A percentile compares a stretch with the other conserved stretches of the same genome.
These are phyloP conservation scores for Apostichopus japonicus DNA, from an alignment of 35 echinoderm and acorn worm genomes.

Conservation along the genomic window DNA sequence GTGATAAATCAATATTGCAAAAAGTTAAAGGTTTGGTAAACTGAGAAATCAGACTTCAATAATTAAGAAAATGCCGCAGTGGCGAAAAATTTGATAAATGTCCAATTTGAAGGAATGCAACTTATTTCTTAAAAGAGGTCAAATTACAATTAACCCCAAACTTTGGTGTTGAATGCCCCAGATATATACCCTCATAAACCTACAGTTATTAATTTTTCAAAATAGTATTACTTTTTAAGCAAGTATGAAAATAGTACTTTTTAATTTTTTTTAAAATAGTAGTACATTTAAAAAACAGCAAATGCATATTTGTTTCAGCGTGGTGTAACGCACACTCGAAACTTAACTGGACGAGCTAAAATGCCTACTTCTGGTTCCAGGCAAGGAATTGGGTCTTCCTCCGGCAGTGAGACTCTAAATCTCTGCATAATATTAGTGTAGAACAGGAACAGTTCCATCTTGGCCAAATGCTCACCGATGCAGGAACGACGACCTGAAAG, in stretches of 20 bases:
- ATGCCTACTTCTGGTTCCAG: neutral
- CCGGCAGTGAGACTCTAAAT: constrained; percentile 38
- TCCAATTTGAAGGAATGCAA: too few relatives aligned
- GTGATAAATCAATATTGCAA: too few relatives aligned
- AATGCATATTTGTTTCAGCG: neutral
- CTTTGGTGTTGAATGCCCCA: too few relatives aligned
- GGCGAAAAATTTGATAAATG: too few relatives aligned
- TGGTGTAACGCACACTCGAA: neutral
- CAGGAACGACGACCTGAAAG: constrained; percentile 51
- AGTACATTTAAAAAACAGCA: neutral
- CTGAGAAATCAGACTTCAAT: too few relatives aligned
- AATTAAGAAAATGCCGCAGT: too few relatives aligned
- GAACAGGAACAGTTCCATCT: constrained; percentile 63
- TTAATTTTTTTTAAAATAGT: neutral
- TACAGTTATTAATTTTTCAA: too few relatives aligned
- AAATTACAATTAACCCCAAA: too few relatives aligned
- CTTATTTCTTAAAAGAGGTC: too few relatives aligned
- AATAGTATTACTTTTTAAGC: too few relatives aligned
- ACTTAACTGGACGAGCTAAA: neutral
- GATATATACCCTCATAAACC: too few relatives aligned
- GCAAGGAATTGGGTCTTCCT: constrained; percentile 36
- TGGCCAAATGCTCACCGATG: constrained; percentile 48
- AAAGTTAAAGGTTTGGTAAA: too few relatives aligned
- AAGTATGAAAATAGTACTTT: neutral
- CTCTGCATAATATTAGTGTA: constrained; percentile 56